phyloP scores from a whole-genome alignment of 2,888 invertebrate species.

The Drosophila atroscutellata region DNA sequence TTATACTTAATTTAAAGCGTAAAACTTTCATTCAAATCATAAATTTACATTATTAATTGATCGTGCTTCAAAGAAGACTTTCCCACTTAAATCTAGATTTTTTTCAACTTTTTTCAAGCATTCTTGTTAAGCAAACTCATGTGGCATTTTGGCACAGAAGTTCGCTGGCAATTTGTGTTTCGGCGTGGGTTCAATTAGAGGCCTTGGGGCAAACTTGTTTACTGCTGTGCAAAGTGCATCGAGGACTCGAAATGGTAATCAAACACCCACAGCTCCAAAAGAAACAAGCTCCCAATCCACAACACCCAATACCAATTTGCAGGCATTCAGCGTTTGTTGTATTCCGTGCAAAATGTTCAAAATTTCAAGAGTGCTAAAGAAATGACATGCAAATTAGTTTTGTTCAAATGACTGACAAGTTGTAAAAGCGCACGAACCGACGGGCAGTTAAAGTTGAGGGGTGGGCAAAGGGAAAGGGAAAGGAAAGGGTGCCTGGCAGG shows the following conservation, averaged over 20 bases:
- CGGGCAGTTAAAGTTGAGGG: not conserved
- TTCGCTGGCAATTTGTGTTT: conserved; percentile 4
- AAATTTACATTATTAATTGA: not conserved
- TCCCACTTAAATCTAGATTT: not conserved
- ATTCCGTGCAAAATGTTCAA: conserved; percentile 68
- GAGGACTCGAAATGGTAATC: conserved; percentile 7
- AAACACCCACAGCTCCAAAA: conserved; percentile 3
- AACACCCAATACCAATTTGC: not conserved
- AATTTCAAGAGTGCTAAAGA: conserved; percentile 80
- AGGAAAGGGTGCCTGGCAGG: not conserved
- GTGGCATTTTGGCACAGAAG: not conserved
- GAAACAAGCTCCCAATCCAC: not conserved
- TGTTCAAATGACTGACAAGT: conserved; percentile 81
- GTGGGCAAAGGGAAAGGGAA: not conserved
- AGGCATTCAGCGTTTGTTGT: conserved; percentile 33
- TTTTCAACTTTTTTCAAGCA: not conserved
- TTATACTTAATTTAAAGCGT: not conserved
- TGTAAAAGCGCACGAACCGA: conserved; percentile 57
- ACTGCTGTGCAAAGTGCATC: not conserved
- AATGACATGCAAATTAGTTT: conserved; percentile 82
- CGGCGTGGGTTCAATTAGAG: conserved; percentile 18
- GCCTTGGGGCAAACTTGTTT: conserved; percentile 25
- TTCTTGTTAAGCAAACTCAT: not conserved
- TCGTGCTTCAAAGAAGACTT: not conserved
- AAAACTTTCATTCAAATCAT: too few species aligned